Evolutionary conservation across 1,140 invertebrate genomes (phyloP), one percentile per base, ranked within the genome.

Genomic region (Bombus haemorrhoidalis): DNA sequence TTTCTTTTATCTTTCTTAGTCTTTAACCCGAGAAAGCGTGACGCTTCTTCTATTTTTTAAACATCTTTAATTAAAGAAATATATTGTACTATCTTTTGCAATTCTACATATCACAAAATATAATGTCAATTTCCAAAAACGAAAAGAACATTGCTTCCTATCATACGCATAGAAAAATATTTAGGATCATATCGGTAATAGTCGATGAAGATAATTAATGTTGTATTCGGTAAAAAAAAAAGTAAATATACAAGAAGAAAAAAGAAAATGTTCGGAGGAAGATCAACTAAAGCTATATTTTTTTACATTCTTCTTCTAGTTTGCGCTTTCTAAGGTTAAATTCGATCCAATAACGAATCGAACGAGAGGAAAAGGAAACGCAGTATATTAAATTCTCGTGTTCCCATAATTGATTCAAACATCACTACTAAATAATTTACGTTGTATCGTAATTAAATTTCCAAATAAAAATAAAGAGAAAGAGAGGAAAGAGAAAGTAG

Each of bases 1-100:
- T n/a, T 43, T 9, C 12, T 15, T 28, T 28, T 34, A 4, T 28
- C 22, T 25, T 37, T 41, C 10, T n/a, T 43, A 72, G 4, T 13
- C 2, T 57, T 68, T 78, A 78, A 69, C 47, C 18, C 32, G 32
- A 53, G 47, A 77, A 83, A 78, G 64, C 43, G 41, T 53, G 41
- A n/a, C 32, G 34, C 13, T n/a, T 25, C 64, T 39, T 13, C 3
- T n/a, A 13, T 10, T 41, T 22, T 53, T 22, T 22, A 22, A 10
- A 25, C 13, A 13, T 12, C 4, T 32, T 37, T 37, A 9, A 37
- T 37, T 1, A 9, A 68, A 34, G 1, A 22, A 34, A 37, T 25
- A 1, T 18, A 25, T 10, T 68, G 10, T 10, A 10, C 18, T 34
- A 68, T 25, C 5, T 68, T 68, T 25, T 34, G 18, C 18, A 25